phyloP scores from a whole-genome alignment of 2,888 invertebrate genomes.

The Drosophila vallismaia region DNA sequence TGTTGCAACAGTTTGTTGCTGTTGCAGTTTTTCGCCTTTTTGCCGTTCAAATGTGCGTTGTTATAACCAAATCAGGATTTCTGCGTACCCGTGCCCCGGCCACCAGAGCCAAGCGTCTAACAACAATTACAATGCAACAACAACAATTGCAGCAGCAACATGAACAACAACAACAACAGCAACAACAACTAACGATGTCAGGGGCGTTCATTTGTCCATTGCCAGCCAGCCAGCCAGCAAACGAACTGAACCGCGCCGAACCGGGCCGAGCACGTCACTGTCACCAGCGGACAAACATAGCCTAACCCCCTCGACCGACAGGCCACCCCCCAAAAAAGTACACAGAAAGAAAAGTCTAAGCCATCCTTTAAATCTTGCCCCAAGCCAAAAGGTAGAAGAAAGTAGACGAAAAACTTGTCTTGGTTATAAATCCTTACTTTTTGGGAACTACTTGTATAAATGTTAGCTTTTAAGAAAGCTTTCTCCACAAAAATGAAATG shows the following conservation, averaged over 20 bases:
- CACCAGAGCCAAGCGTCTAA: slow-evolving; percentile 50
- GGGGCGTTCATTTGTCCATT: slow-evolving; percentile 79
- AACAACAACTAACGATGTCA: slow-evolving; percentile 74
- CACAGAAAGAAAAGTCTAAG: neutral
- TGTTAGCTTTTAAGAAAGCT: neutral
- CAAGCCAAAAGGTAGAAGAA: too few species aligned
- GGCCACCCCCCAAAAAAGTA: slow-evolving; percentile 2
- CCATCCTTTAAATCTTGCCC: neutral
- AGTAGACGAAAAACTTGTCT: too few species aligned
- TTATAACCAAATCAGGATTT: slow-evolving; percentile 78
- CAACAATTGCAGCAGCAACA: slow-evolving; percentile 37
- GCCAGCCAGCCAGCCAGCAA: slow-evolving; percentile 68
- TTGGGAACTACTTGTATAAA: too few species aligned
- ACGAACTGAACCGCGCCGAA: slow-evolving; percentile 51
- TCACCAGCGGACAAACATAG: slow-evolving; percentile 66
- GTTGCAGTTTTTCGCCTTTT: slow-evolving; percentile 36
- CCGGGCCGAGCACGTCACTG: slow-evolving; percentile 69
- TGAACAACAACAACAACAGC: slow-evolving; percentile 17
- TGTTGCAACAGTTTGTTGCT: slow-evolving; percentile 6
- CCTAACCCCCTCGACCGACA: slow-evolving; percentile 21
- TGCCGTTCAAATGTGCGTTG: slow-evolving; percentile 69
- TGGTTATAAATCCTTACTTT: too few species aligned
- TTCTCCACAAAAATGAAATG: neutral
- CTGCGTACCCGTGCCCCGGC: slow-evolving; percentile 63
- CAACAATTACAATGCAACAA: slow-evolving; percentile 70